Conservation (phyloP, 2,113 vertebrate genomes). For the Hystrix cristata region DNA sequence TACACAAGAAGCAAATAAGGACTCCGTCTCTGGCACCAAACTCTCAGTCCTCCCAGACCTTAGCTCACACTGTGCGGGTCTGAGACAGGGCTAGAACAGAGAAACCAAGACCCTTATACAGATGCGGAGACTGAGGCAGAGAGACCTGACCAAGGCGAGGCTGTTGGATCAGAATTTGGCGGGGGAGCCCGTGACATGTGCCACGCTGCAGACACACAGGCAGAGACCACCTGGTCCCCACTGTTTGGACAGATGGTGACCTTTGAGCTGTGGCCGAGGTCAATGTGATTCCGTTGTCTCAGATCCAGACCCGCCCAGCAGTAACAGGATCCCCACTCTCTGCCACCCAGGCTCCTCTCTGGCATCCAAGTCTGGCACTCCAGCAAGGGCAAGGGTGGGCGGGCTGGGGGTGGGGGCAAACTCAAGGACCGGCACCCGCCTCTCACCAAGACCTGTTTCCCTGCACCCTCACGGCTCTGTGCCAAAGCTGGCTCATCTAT, state of each 20-base stretch:
- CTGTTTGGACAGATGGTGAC: slow-evolving; percentile 85
- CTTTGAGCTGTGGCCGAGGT: not conserved
- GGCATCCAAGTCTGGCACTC: not conserved
- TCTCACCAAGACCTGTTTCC: rapidly evolving
- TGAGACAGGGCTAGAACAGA: not conserved
- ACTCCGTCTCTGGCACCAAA: not conserved
- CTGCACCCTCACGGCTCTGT: not conserved
- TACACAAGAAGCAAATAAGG: not conserved
- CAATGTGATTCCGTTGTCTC: slow-evolving; percentile 50
- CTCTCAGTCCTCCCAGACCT: not conserved
- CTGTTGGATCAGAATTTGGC: slow-evolving; percentile 68
- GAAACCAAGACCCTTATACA: not conserved
- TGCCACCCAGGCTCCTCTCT: not conserved
- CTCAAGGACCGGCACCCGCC: not conserved
- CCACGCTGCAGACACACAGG: slow-evolving; percentile 31
- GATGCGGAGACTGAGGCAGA: not conserved
- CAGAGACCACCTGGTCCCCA: slow-evolving; percentile 20
- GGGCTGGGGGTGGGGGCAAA: rapidly evolving
- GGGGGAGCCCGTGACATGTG: slow-evolving; percentile 66
- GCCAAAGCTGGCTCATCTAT: no score
- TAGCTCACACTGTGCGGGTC: not conserved
- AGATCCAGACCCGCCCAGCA: not conserved
- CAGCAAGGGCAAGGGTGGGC: not conserved
- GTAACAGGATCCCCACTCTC: not conserved
- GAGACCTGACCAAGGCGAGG: slow-evolving; percentile 43